phyloP scores from a whole-genome alignment of 2,888 invertebrate genomes.

The Margaritifera margaritifera region DNA sequence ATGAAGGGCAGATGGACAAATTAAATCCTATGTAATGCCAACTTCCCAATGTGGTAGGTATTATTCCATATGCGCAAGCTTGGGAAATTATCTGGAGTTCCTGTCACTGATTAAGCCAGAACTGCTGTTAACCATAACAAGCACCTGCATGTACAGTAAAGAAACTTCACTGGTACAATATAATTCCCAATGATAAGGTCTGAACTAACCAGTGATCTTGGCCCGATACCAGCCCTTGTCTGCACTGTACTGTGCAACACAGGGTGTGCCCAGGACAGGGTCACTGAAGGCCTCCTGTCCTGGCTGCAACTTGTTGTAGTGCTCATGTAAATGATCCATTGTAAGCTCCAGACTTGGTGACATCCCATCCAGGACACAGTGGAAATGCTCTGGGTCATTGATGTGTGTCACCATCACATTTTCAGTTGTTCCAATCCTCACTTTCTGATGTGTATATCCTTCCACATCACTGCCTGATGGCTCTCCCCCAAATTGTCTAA shows the following conservation, averaged over 20 bases:
- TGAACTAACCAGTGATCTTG: constrained; percentile 49
- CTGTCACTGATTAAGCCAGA: too few species aligned
- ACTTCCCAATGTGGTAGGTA: too few species aligned
- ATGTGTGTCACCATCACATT: constrained; percentile 60
- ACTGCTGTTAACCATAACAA: too few species aligned
- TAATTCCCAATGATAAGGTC: too few species aligned
- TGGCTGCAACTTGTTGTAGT: constrained; percentile 40
- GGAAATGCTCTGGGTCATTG: constrained; percentile 54
- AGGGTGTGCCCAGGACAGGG: constrained; percentile 44
- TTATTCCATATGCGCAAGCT: too few species aligned
- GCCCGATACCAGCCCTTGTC: constrained; percentile 62
- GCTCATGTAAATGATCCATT: constrained; percentile 49
- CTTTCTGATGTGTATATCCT: constrained; percentile 22
- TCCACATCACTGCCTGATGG: not conserved
- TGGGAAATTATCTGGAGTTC: too few species aligned
- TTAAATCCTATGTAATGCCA: too few species aligned
- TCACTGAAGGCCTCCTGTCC: constrained; percentile 35
- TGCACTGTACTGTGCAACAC: constrained; percentile 58
- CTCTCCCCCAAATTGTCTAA: too few species aligned
- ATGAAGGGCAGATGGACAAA: too few species aligned
- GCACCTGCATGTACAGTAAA: too few species aligned
- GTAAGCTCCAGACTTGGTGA: constrained; percentile 43
- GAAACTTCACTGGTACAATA: too few species aligned
- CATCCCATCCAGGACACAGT: constrained; percentile 48
- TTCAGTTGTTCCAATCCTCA: constrained; percentile 40